Base-by-base conservation (phyloP, 2,113 vertebrate species). In the Phrynosoma platyrhinos region DNA sequence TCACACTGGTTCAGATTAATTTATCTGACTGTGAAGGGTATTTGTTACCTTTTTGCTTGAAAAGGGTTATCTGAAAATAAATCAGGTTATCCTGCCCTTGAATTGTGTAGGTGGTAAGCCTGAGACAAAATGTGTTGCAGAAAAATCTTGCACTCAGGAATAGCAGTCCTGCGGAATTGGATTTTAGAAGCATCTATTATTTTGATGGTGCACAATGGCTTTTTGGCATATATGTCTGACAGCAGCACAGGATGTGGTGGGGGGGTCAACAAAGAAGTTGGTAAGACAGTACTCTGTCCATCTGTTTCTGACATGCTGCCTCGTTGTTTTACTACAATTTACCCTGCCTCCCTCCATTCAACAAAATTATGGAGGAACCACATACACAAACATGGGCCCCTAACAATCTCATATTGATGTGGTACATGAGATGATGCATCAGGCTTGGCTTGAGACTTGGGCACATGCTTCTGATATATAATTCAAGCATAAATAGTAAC, bases 1-100 rank as follows among this genome's bases (percentile, higher is more conserved):
- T 88, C 82, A 82, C 7, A 74, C 84, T 79, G 27, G 87, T 88
- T 72, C 82, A 82, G 36, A 83, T 86, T 85, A 36, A 30, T 91
- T 89, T 92, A 53, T 86, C 52, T 87, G 47, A 74, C 69, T 80
- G 4, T 71, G 36, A 85, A 90, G 85, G 27, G 16, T 8, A 0
- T 21, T 55, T 30, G 27, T 85, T 91, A 80, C 14, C 0, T 0
- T 0, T 13, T 52, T 9, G 55, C 83, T 87, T 13, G 83, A 69
- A 89, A 92, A 64, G 85, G 2, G 1, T 23, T 80, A 0, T 16
- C 13, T 77, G 20, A 47, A 87, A 92, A 88, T 13, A 90, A 89
- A 74, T 30, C 40, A 25, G 30, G 52, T 90, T 53, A 4, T 89
- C 87, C 8, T 62, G 23, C 4, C 79, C 25, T 75, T 88, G 40